These are phyloP conservation scores for Falco novaeseelandiae DNA, from an alignment of 2,797 vertebrate species.

Conservation along the genomic window DNA sequence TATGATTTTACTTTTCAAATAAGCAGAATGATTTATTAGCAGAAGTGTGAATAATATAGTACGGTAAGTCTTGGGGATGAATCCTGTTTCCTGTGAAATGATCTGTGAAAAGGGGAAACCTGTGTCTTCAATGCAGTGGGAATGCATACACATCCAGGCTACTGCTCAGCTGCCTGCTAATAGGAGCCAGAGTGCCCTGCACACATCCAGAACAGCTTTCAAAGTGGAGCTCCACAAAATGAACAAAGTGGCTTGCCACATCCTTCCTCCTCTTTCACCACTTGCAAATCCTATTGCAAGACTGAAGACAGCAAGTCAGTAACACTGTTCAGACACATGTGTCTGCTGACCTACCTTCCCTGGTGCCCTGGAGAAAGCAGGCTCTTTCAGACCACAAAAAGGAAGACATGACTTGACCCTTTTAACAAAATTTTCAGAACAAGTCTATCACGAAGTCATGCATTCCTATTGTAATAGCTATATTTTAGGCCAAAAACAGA, in stretches of 20 bases:
- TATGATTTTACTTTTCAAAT: slow-evolving; percentile 29
- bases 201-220: not conserved
- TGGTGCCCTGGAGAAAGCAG: not conserved
- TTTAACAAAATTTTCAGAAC: not conserved
- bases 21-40: slow-evolving; percentile 42
- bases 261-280: slow-evolving; percentile 21
- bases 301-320: not conserved
- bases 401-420: not conserved
- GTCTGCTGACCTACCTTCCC: not conserved
- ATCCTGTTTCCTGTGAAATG: slow-evolving; percentile 40
- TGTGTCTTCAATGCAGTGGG: not conserved
- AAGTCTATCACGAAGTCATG: not conserved
- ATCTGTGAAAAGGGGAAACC: slow-evolving; percentile 35
- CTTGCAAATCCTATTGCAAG: not conserved
- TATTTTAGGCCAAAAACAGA: slow-evolving; percentile 12
- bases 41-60: not conserved
- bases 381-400: not conserved
- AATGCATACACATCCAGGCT: not conserved
- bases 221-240: not conserved
- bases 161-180: slow-evolving; percentile 20
- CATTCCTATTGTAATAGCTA: not conserved
- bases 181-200: not conserved
- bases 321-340: not conserved
- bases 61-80: slow-evolving; percentile 6
- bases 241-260: not conserved